These are phyloP conservation scores for Drosophila subsilvestris DNA, from an alignment of 2,888 invertebrate species.

Conservation along the genomic window DNA sequence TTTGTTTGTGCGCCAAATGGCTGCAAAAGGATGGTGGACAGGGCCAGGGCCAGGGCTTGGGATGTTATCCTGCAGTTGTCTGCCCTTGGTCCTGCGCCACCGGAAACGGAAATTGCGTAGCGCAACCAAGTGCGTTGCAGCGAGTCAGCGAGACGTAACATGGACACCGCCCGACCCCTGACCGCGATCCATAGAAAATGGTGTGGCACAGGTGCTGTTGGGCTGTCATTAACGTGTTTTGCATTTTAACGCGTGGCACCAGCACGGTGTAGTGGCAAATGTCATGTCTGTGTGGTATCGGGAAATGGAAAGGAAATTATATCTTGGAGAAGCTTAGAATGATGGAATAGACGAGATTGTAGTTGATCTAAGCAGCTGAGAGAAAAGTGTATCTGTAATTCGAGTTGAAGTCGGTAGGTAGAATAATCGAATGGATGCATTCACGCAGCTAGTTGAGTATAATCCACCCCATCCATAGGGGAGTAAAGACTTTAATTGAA, in stretches of 20 bases:
- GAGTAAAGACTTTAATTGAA: constrained; percentile 34
- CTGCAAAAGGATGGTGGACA: constrained; percentile 16
- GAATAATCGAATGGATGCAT: too few species aligned
- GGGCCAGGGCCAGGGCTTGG: neutral
- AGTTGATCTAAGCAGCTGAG: neutral
- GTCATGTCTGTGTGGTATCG: constrained; percentile 35
- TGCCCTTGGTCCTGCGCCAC: constrained; percentile 54
- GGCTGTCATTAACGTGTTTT: constrained; percentile 65
- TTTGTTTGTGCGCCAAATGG: constrained; percentile 75
- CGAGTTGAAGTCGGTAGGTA: too few species aligned
- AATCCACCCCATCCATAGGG: neutral
- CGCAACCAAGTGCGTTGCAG: constrained; percentile 54
- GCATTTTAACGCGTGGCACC: constrained; percentile 31
- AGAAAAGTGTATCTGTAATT: too few species aligned
- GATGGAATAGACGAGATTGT: neutral
- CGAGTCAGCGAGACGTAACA: constrained; percentile 55
- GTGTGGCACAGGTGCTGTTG: constrained; percentile 42
- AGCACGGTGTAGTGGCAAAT: constrained; percentile 2
- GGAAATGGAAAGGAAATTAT: constrained; percentile 43
- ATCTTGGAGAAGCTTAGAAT: constrained; percentile 18
- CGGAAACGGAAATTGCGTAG: constrained; percentile 79
- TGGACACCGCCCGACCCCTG: constrained; percentile 24
- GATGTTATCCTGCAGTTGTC: constrained; percentile 60
- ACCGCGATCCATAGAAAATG: neutral
- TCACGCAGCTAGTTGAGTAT: neutral